Evolutionary conservation across 2,113 vertebrate species (phyloP), one percentile per base, ranked within the genome.

Genomic region (Pavo muticus): DNA sequence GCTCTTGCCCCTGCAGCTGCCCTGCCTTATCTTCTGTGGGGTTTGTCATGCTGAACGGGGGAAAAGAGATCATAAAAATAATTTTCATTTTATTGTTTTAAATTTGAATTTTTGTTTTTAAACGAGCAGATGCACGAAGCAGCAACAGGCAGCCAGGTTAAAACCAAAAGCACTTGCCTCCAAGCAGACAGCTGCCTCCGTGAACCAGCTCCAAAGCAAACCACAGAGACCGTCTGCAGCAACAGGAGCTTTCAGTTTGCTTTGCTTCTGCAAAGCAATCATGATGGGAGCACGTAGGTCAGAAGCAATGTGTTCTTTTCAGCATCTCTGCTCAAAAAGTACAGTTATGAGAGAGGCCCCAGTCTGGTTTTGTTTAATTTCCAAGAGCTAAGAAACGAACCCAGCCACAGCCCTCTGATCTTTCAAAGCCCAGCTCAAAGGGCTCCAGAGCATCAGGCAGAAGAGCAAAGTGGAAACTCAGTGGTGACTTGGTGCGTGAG

Each of bases 381-480:
- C 54, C 60, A 32, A 65, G 79, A 86, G 65, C 44, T 60, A 84
- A 90, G 2, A 0, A 87, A 90, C 56, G 27, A 86, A 81, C 21
- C 14, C 86, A 90, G 47, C 4, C 35, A 64, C 47, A 59, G 56
- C 9, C 32, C 73, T 84, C 39, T 47, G 52, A 61, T 64, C 10
- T 85, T 77, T 39, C 1, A 5, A 68, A n/a, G 9, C 15, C 32
- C 37, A 44, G 10, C 75, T 76, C 73, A 60, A 77, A 88, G 0
- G 2, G 52, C 39, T 74, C 45, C 6, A 1, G 11, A 73, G 6
- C 54, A 63, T 16, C 18, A 6, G 6, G 63, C 0, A 3, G 2
- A 25, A 74, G 29, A 86, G 79, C 0, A 0, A 79, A 88, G n/a
- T 1, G 3, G 37, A 20, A 67, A 29, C 64, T 81, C 14, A 37